Conservation (phyloP, 2,113 vertebrate species). For the Chamaea fasciata region DNA sequence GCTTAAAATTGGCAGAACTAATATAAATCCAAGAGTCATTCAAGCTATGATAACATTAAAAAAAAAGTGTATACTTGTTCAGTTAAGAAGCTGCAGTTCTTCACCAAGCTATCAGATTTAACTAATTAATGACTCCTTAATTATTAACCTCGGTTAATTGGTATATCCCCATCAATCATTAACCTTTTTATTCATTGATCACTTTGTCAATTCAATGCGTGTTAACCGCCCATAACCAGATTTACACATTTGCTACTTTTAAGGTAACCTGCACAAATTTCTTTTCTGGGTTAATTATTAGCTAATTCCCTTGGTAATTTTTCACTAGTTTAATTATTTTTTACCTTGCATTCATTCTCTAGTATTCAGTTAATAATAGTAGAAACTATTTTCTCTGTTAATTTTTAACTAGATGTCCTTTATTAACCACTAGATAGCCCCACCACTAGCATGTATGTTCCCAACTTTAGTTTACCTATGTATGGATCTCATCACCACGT, state of each 20-base stretch:
- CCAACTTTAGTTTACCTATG: background rate
- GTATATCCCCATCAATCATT: background rate
- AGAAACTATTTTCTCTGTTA: background rate
- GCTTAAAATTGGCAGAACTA: constrained; percentile 7
- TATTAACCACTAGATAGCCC: background rate
- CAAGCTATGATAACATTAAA: background rate
- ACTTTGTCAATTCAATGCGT: background rate
- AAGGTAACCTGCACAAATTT: background rate
- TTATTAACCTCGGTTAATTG: background rate
- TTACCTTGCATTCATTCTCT: background rate
- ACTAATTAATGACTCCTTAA: background rate
- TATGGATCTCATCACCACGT: background rate
- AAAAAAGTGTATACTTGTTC: background rate
- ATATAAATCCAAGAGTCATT: background rate
- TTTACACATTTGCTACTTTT: background rate
- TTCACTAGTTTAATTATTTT: background rate
- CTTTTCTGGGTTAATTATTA: background rate
- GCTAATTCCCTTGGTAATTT: background rate
- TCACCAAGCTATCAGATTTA: background rate
- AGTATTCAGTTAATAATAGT: background rate
- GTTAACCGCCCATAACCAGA: background rate
- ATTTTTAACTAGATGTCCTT: background rate
- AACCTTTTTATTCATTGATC: background rate
- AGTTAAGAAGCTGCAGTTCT: background rate
- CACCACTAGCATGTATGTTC: background rate